Percentiles rank a stretch among this genome's conserved stretches.
Conservation (phyloP, 1,140 invertebrate species). For the Zaprionus nigranus region DNA sequence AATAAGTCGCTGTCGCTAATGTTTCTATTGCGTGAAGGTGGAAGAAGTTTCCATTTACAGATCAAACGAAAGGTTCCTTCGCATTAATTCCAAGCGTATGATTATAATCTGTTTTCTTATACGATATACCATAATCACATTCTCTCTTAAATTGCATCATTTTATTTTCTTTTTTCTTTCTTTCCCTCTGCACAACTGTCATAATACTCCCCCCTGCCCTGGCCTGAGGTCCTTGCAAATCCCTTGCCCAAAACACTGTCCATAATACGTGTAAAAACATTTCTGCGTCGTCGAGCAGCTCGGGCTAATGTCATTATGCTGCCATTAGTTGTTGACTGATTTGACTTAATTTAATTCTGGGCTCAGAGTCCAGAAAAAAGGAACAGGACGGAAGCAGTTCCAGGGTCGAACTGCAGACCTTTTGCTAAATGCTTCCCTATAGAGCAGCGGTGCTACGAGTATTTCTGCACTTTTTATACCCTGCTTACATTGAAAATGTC, state of each 20-base stretch:
- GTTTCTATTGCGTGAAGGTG: conserved; percentile 32
- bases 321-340: conserved; percentile 73
- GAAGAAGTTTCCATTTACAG: not conserved
- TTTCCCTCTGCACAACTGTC: conserved; percentile 62
- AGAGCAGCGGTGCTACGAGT: not conserved
- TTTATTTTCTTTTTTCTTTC: conserved; percentile 13
- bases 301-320: conserved; percentile 65
- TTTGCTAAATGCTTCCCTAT: not conserved
- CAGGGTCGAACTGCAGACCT: not conserved
- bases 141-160: conserved; percentile 37
- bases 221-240: conserved; percentile 44
- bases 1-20: conserved; percentile 46
- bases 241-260: conserved; percentile 59
- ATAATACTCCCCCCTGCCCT: conserved; percentile 51
- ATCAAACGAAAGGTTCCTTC: too few relatives aligned
- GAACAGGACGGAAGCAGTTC: not conserved
- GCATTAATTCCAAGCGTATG: not conserved
- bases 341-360: conserved; percentile 62
- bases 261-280: conserved; percentile 69
- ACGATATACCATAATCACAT: conserved; percentile 56
- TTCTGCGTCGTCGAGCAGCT: conserved; percentile 56
- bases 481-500: not conserved
- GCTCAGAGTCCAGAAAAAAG: conserved; percentile 19
- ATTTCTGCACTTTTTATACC: not conserved
- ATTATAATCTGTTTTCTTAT: conserved; percentile 4